Conservation (phyloP, 2,888 invertebrate species). For the Nomada lathburiana region DNA sequence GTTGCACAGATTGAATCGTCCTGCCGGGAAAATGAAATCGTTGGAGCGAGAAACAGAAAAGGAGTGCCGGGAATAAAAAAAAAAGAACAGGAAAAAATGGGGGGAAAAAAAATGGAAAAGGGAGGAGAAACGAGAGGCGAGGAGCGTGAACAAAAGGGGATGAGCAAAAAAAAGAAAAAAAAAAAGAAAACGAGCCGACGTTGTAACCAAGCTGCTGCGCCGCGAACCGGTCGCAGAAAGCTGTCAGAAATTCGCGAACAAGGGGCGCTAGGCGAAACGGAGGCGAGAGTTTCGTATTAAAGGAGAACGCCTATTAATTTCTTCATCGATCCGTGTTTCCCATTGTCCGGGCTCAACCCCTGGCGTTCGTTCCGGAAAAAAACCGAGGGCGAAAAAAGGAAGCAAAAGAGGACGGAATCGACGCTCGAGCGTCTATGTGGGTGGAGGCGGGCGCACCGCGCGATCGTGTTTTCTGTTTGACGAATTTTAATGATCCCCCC, state of each 20-base stretch:
- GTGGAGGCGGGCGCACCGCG: conserved; percentile 3
- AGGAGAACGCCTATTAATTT: conserved; percentile 58
- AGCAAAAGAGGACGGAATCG: background rate
- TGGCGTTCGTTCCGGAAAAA: background rate
- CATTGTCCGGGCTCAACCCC: conserved; percentile 27
- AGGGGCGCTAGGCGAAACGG: conserved; percentile 16
- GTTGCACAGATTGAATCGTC: conserved; percentile 43
- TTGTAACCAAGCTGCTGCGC: conserved; percentile 14
- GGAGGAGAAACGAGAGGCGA: background rate
- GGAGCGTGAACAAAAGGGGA: background rate
- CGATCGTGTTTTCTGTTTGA: conserved; percentile 30
- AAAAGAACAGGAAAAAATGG: background rate
- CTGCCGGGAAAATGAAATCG: conserved; percentile 22
- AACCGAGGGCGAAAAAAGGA: background rate
- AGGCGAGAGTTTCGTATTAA: conserved; percentile 46
- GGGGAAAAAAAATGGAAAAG: too few species aligned
- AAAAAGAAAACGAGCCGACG: conserved; percentile 2
- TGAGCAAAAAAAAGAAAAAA: too few species aligned
- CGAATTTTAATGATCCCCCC: conserved; percentile 45
- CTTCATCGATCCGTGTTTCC: conserved; percentile 48
- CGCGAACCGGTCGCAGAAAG: conserved; percentile 8
- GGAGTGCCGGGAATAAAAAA: background rate
- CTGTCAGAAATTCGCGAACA: conserved; percentile 20
- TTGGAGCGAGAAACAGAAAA: background rate
- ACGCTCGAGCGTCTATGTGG: conserved; percentile 30